Evolutionary conservation across 2,113 vertebrate species (phyloP), one percentile per base, ranked within the genome.

Genomic region (Siphamia tubifer): DNA sequence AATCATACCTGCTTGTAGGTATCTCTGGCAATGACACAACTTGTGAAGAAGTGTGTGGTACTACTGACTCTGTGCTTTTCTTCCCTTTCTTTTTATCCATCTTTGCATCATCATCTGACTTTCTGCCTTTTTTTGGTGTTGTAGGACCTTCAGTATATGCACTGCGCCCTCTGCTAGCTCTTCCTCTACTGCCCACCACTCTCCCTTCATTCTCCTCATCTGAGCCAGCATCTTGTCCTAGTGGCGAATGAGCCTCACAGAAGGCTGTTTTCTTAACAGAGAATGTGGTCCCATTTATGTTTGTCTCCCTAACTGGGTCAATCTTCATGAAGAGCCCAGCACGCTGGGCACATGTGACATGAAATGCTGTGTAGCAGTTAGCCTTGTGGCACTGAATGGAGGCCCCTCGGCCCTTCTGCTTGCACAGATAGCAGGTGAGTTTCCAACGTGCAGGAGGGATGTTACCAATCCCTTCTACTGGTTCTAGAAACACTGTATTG

Each of bases 271-370:
- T 99, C 68, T 96, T 96, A 39, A 99, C 98, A 0, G 95, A 96
- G 77, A 98, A 99, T 0, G 93, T 98, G 0, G 95, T 98, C 42
- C 98, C 98, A 0, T 98, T 96, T 69, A 96, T 77, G 45, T 91
- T 94, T 45, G 96, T 99, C 85, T 98, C 98, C 24, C 97, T 91
- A 83, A 98, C 95, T 8, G 98, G 97, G 15, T 99, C 97, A 0
- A 99, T 98, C 92, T 98, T 99, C 98, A 99, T 98, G 83, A 99
- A 99, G 58, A 99, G 91, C 3, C 97, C 98, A 0, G 96, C 95
- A 3, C 94, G 93, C 82, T 99, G 97, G 5, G 97, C 97, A 44
- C 97, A 99, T 0, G 97, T 99, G 81, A 99, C 97, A 0, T 99
- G 98, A 84, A 99, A 99, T 20, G 97, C 98, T 0, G 97, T 96